Evolutionary conservation across 2,113 vertebrate genomes (phyloP), one percentile per base, ranked within the genome.

Genomic region (Sarotherodon lohbergeri): DNA sequence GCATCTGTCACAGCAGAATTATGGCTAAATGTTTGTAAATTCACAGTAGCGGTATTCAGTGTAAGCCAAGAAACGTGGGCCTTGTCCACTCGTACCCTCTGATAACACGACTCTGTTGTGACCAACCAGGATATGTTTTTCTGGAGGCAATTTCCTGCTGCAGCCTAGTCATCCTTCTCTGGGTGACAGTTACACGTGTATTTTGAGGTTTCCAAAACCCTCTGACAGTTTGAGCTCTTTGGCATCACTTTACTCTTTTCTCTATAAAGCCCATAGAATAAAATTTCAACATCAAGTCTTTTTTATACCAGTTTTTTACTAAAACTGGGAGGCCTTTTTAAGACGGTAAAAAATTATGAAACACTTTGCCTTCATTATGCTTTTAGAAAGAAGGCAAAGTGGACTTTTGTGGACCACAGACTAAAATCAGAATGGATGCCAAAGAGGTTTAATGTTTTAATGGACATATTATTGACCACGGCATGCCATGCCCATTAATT

Each of bases 21-120:
- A 54, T 27, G 22, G 6, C 78, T 83, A 36, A 83, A 81, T 59
- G 56, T 43, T 34, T 19, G 54, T 76, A 84, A 63, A 92, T 80
- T 84, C 17, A 43, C 54, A 84, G 50, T 1, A 41, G 71, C 16
- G 36, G 34, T 34, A 34, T 27, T 24, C 81, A 48, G 48, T 2
- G 24, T 50, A 43, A 50, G 78, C 83, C 73, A 66, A 76, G 76
- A 81, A 84, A 88, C 19, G 13, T 48, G 6, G 68, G 56, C 68
- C 52, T 83, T 89, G 89, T 93, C 81, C 94, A 92, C 59, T 66
- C 41, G 41, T 89, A 76, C 78, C 79, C 90, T 84, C 82, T 84
- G 90, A 91, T 71, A 90, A 91, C 54, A 4, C 68, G 4, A 63
- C 71, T 87, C 76, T 84, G 81, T 66, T 57, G 52, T 90, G 48